Conservation (phyloP, 1,140 invertebrate species). For the Notospermus geniculatus region DNA sequence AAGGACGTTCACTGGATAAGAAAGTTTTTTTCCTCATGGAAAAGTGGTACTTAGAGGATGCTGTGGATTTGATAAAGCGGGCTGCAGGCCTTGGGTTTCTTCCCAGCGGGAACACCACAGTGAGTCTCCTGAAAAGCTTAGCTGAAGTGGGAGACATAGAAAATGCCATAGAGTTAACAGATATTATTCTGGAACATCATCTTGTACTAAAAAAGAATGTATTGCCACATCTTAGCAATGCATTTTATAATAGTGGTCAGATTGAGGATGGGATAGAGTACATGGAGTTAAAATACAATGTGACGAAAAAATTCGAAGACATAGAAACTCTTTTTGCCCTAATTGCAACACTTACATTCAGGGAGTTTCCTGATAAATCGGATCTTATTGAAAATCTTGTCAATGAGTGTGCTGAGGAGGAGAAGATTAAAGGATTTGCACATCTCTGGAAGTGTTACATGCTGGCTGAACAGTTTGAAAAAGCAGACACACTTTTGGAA, state of each 20-base stretch:
- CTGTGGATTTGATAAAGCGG: background rate
- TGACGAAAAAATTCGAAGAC: slow-evolving; percentile 3
- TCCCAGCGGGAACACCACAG: background rate
- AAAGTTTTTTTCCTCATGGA: background rate
- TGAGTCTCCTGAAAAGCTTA: background rate
- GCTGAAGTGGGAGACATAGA: background rate
- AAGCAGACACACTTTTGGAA: background rate
- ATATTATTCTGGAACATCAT: background rate
- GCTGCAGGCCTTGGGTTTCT: background rate
- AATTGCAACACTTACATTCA: background rate
- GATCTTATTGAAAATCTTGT: background rate
- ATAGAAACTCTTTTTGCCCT: slow-evolving; percentile 1
- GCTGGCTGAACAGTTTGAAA: slow-evolving; percentile 6
- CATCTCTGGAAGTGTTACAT: slow-evolving; percentile 5
- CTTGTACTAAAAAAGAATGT: background rate
- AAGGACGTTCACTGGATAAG: background rate
- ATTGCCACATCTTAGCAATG: background rate
- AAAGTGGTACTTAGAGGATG: slow-evolving; percentile 1
- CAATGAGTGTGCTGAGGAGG: background rate
- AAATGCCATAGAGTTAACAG: background rate
- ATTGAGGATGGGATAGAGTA: background rate
- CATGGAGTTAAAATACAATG: background rate
- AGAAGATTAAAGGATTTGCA: background rate
- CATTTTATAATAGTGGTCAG: slow-evolving; percentile 3
- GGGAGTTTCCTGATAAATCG: background rate